A percentile compares a stretch with the other conserved stretches of the same genome.
phyloP scores from a whole-genome alignment of 1,140 invertebrate species.

The Papilio helenus region DNA sequence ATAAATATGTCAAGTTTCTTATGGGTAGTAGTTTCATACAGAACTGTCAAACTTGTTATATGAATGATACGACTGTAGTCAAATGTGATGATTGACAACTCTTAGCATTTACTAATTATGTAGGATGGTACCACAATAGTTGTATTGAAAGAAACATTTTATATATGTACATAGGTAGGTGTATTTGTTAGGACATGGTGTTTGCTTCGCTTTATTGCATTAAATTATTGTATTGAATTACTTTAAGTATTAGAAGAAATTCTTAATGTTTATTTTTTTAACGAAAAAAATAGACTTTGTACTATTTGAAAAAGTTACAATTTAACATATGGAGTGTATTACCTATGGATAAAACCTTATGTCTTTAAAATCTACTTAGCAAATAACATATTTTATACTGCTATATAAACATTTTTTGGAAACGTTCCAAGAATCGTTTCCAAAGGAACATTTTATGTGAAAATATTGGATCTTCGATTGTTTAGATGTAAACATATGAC shows the following conservation, averaged over 20 bases:
- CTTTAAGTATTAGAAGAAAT: too few relatives aligned
- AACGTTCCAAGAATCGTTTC: neutral
- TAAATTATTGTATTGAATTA: too few relatives aligned
- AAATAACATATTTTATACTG: too few relatives aligned
- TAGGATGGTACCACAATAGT: neutral
- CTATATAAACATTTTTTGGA: too few relatives aligned
- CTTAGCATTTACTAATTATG: neutral
- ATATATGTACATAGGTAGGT: neutral
- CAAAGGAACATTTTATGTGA: neutral
- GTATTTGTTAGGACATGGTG: neutral
- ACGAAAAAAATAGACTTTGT: too few relatives aligned
- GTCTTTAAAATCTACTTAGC: neutral
- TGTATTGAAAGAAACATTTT: neutral
- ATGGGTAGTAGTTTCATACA: neutral
- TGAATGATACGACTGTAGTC: neutral
- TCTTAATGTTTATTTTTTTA: too few relatives aligned
- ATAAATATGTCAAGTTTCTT: neutral
- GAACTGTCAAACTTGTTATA: neutral
- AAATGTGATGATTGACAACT: neutral
- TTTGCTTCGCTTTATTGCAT: too few relatives aligned
- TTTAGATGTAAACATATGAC: neutral
- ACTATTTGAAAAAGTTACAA: too few relatives aligned
- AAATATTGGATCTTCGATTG: neutral
- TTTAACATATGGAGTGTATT: too few relatives aligned
- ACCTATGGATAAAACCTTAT: too few relatives aligned